Evolutionary conservation across 2,888 invertebrate species (phyloP), one percentile per base, ranked within the genome.

Genomic region (Drosophila neotestacea): DNA sequence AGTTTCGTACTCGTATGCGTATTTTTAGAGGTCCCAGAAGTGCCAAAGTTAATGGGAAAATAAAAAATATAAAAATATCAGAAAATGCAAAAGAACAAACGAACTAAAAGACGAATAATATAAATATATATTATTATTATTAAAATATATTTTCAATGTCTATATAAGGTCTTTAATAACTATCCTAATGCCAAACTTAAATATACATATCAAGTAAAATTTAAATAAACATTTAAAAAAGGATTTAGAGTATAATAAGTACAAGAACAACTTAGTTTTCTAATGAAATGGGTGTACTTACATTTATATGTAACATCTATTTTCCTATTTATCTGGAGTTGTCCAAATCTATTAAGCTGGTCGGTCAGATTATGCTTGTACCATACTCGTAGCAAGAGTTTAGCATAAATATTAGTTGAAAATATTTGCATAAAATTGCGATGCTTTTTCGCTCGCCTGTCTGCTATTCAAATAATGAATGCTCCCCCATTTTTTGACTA

Each of bases 371-470:
- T 4, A n/a, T 36, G 6, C 6, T 22, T 4, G 36, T 16, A 11
- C 10, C 22, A 3, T 4, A 22, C 13, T 6, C 22, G 2, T 22
- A 22, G 38, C 51, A 38, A 50, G 11, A 13, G 11, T 38, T n/a
- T 16, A 4, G 39, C 22, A 47, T 46, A 61, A 55, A 62, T 62
- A 65, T 51, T 63, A 63, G 65, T 69, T 47, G 44, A 67, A 72
- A 75, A 73, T 68, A 77, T 77, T 73, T 77, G 73, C 77, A 76
- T 73, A 66, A 73, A 68, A 68, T 73, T 72, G 58, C 46, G 34
- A 10, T 48, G 62, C 59, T 39, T 38, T 16, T 55, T 44, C 58
- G 36, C 42, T 16, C 4, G 50, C 27, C 9, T 1, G 10, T 38
- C 4, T 41, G 22, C 16, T 11, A 2, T 54, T 36, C n/a, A 2